Evolutionary conservation across 2,797 vertebrate species (phyloP).

Genomic region (Bovichtus diacanthus): DNA sequence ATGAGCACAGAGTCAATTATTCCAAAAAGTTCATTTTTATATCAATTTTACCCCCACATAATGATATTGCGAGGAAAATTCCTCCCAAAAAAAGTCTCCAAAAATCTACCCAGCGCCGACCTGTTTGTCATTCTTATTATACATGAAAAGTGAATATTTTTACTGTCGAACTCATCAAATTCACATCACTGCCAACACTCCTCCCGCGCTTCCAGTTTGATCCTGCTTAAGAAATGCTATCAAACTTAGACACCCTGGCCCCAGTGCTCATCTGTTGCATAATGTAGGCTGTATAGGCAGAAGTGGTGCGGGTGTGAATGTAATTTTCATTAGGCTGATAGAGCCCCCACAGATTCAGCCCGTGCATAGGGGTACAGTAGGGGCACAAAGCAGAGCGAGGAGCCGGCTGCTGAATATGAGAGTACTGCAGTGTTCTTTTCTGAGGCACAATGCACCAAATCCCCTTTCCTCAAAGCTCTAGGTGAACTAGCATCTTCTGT

Average conservation of each 20-base stretch:
- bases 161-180: slow-evolving; percentile 84
- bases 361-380: slow-evolving; percentile 54
- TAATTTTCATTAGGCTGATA: slow-evolving; percentile 82
- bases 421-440: slow-evolving; percentile 60
- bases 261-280: slow-evolving; percentile 85
- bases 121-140: slow-evolving; percentile 79
- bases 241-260: slow-evolving; percentile 79
- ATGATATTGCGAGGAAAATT: slow-evolving; percentile 71
- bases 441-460: slow-evolving; percentile 62
- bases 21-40: slow-evolving; percentile 87
- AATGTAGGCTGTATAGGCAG: slow-evolving; percentile 83
- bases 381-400: slow-evolving; percentile 61
- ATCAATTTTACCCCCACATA: slow-evolving; percentile 81
- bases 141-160: slow-evolving; percentile 83
- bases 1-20: slow-evolving; percentile 88
- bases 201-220: slow-evolving; percentile 75
- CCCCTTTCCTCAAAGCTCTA: slow-evolving; percentile 69
- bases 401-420: slow-evolving; percentile 67
- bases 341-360: slow-evolving; percentile 68
- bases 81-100: slow-evolving; percentile 53
- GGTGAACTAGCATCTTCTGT: slow-evolving; percentile 72
- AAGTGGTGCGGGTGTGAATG: slow-evolving; percentile 74
- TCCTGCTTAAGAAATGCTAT: slow-evolving; percentile 81
- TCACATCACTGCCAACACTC: slow-evolving; percentile 79
- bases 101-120: slow-evolving; percentile 63